Evolutionary conservation across 2,888 invertebrate genomes (phyloP).

Genomic region (Sycophila texana): DNA sequence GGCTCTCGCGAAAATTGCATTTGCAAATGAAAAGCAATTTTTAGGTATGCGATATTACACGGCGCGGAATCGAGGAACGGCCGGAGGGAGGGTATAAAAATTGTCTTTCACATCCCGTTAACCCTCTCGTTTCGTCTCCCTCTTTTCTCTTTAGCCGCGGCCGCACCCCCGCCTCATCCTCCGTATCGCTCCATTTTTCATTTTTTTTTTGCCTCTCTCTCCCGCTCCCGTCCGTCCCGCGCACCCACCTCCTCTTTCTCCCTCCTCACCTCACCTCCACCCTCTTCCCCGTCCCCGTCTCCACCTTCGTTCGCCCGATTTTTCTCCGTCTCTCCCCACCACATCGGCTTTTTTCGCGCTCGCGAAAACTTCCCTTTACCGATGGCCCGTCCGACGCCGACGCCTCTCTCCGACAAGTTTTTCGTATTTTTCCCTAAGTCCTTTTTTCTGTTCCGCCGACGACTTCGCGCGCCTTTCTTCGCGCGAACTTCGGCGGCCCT

Average conservation of each 20-base stretch:
- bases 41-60: conserved; percentile 27
- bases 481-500: too few relatives aligned
- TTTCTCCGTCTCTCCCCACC: conserved; percentile 50
- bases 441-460: conserved; percentile 43
- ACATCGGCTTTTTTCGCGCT: conserved; percentile 4
- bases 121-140: conserved; percentile 33
- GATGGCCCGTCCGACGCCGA: not conserved
- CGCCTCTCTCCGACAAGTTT: conserved; percentile 23
- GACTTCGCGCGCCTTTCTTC: too few relatives aligned
- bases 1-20: conserved; percentile 37
- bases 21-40: conserved; percentile 49
- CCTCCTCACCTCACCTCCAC: not conserved
- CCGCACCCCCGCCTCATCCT: conserved; percentile 26
- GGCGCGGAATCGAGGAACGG: not conserved
- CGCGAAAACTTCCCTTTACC: conserved; percentile 32
- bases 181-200: conserved; percentile 4
- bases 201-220: not conserved
- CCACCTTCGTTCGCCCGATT: conserved; percentile 16
- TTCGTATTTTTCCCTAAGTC: conserved; percentile 36
- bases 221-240: not conserved
- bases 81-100: conserved; percentile 30
- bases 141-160: conserved; percentile 34
- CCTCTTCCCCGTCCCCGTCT: too few relatives aligned
- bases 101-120: conserved; percentile 43
- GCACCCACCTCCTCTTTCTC: conserved; percentile 1